Base-by-base conservation (phyloP, 2,113 vertebrate species). In the Lontra canadensis region DNA sequence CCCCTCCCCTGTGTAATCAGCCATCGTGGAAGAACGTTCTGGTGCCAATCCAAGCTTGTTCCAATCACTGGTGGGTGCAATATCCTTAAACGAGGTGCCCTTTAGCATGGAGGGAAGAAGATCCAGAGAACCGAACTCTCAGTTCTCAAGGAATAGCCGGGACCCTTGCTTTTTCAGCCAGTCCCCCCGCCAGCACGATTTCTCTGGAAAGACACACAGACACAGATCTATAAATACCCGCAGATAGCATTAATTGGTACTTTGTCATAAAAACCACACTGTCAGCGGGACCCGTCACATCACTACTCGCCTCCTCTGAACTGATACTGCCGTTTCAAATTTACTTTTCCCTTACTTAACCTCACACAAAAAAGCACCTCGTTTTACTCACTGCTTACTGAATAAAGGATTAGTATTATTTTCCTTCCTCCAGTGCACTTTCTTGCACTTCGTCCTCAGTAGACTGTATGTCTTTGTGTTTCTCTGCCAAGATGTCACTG, bases 371-470 rank as follows among this genome's bases (percentile, higher is more conserved):
- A 91, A 67, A 90, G 59, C 52, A 61, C 57, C 63, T 95, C 67
- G n/a, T 96, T 99, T 97, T 98, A 97, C 97, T 97, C 76, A 3
- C 93, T 94, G 97, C 97, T 98, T 98, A 97, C 98, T 98, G 98
- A 98, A 98, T 96, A 98, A 98, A 98, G 98, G 98, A 98, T 99
- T 99, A 98, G 98, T 98, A 98, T 98, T 98, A 98, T 98, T 99
- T 98, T 99, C 97, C 97, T 99, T 99, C 98, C 98, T 98, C 97
- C 96, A 89, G 96, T 98, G 98, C 98, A 99, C 98, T 99, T 98
- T 98, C 98, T 97, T 98, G 98, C 97, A 98, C 97, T 98, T 98
- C 95, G 98, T 98, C 96, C 95, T 97, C 98, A 96, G 96, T 98
- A 97, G 96, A 98, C 98, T 98, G 98, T 97, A 94, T 74, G 96